Evolutionary conservation across 2,797 vertebrate genomes (phyloP), one percentile per base, ranked within the genome.

Genomic region (Alectoris magna): DNA sequence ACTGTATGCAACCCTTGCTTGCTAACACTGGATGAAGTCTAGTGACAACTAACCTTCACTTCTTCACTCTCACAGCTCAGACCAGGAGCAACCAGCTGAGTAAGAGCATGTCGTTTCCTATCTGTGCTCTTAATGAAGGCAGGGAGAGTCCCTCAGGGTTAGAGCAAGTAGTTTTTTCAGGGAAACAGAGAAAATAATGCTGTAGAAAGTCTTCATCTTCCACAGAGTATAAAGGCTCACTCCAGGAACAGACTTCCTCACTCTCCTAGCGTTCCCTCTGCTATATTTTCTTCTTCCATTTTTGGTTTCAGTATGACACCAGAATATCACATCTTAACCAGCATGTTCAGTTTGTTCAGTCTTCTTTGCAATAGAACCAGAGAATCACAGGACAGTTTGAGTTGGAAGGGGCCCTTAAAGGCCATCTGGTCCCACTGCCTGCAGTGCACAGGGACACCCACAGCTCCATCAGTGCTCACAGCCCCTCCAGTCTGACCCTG

Each of bases 1-100:
- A 53, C 14, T 31, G 49, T 21, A 41, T 55, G 15, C 68, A 71
- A 23, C 36, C 49, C 19, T 22, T 14, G 14, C 53, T 31, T 11
- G 6, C 49, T 31, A 19, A 39, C 27, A 27, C 19, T 70, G 27
- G 36, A 51, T 53, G 49, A 53, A 53, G 27, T 29, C 27, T 41
- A 41, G 27, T 31, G 49, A 39, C 19, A 41, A 0, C 0, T 22
- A 48, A 66, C 3, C 0, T 3, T 60, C 13, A 9, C 17, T 41
- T 46, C 34, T 11, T 73, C 14, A 8, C 3, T 53, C 4, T 38
- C 26, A 10, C 1, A 2, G 53, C 66, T 59, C 73, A 34, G 14
- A 41, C 26, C 27, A n/a, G 51, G 73, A 67, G n/a, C 36, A 59
- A 6, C 19, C 59, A 13, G 43, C 53, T 29, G 48, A 83, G 62